Evolutionary conservation across 1,140 invertebrate genomes (phyloP).

Genomic region (Pemphigus obesinymphae): DNA sequence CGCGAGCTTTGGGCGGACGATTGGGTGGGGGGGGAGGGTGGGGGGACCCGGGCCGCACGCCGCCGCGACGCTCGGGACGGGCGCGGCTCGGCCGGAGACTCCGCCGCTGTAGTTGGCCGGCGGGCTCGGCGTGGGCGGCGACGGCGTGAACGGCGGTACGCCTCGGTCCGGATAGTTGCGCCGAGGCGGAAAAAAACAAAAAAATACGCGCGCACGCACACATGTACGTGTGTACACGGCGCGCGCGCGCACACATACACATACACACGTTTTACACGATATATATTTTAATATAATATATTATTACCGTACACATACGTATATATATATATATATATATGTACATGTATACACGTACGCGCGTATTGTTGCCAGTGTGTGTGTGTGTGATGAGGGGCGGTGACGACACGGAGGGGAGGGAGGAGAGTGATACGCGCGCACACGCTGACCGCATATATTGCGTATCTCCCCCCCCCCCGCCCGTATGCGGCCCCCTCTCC

Average conservation of each 20-base stretch:
- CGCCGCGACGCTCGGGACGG: too few relatives aligned
- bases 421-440: background rate
- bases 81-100: background rate
- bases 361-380: background rate
- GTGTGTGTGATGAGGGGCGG: too few relatives aligned
- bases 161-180: constrained; percentile 1
- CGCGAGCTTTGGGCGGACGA: background rate
- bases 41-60: background rate
- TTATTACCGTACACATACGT: background rate
- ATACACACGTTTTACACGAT: background rate
- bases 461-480: background rate
- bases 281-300: background rate
- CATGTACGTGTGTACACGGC: background rate
- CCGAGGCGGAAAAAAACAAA: background rate
- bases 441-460: background rate
- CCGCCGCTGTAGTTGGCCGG: constrained; percentile 25
- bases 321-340: background rate
- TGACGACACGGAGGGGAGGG: too few relatives aligned
- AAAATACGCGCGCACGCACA: background rate
- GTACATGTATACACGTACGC: background rate
- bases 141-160: constrained; percentile 2
- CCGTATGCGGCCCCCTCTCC: background rate
- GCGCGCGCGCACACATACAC: background rate
- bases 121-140: constrained; percentile 30
- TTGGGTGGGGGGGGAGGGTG: background rate